phyloP scores from a whole-genome alignment of 2,113 vertebrate genomes.

The Anguilla rostrata region DNA sequence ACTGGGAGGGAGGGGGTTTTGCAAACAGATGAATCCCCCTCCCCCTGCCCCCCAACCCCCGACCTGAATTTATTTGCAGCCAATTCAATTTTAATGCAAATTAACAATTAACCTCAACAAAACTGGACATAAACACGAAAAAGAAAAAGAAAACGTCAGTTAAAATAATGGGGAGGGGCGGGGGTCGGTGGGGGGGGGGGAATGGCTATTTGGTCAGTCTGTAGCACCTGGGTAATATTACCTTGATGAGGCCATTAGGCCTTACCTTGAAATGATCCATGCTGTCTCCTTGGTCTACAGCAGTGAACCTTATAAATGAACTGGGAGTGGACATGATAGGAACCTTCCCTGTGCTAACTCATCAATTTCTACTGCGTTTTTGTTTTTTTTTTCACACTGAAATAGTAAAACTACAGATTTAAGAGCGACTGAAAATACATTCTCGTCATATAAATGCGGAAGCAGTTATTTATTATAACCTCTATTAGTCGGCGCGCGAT shows the following conservation, averaged over 20 bases:
- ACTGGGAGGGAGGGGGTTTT: slow-evolving; percentile 37
- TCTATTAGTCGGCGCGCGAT: background rate
- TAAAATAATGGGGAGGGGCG: slow-evolving; percentile 24
- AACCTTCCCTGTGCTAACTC: slow-evolving; percentile 23
- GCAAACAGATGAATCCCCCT: slow-evolving; percentile 45
- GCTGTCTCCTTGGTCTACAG: slow-evolving; percentile 1
- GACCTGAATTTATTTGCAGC: slow-evolving; percentile 40
- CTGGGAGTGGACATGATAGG: slow-evolving; percentile 26
- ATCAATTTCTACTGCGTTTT: slow-evolving; percentile 8
- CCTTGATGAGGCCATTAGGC: slow-evolving; percentile 33
- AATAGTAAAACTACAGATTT: too few species aligned
- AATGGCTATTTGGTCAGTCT: background rate
- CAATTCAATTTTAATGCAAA: slow-evolving; percentile 59
- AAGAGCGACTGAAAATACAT: background rate
- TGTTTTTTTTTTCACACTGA: slow-evolving; percentile 12
- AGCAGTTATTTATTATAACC: background rate
- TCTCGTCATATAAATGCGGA: background rate
- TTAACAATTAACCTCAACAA: slow-evolving; percentile 45
- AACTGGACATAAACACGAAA: slow-evolving; percentile 40
- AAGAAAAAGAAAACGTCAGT: slow-evolving; percentile 31
- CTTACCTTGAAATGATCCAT: slow-evolving; percentile 28
- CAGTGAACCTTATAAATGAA: slow-evolving; percentile 31
- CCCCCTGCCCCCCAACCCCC: slow-evolving; percentile 25
- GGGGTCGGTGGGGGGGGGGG: background rate
- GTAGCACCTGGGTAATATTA: background rate